Conservation (phyloP, 1,140 invertebrate species). For the Glossosoma conforme region DNA sequence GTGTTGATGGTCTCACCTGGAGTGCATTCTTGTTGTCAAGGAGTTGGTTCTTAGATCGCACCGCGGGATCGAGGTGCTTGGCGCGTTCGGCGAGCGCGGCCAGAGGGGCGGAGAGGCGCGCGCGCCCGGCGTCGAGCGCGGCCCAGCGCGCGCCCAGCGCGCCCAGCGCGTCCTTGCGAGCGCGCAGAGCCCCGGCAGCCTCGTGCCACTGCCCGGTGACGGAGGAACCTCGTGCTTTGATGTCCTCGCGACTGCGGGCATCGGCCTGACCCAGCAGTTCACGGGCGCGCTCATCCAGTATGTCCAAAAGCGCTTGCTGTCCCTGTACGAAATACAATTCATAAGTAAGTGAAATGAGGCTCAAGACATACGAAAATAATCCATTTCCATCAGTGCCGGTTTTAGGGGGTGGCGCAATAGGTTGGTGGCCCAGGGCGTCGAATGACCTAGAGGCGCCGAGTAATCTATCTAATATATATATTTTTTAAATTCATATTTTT, state of each 20-base stretch:
- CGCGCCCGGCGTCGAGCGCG: slow-evolving; percentile 63
- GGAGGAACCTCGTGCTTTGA: slow-evolving; percentile 41
- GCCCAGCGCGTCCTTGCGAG: slow-evolving; percentile 48
- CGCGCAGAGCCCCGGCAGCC: slow-evolving; percentile 64
- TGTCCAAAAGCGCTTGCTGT: slow-evolving; percentile 48
- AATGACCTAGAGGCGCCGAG: no score
- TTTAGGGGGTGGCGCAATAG: no score
- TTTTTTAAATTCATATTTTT: no score
- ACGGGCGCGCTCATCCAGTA: slow-evolving; percentile 46
- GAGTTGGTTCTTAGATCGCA: slow-evolving; percentile 67
- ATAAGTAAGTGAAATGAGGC: no score
- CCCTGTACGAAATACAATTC: slow-evolving; percentile 34
- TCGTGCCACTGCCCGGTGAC: slow-evolving; percentile 72
- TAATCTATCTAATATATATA: no score
- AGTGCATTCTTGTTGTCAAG: slow-evolving; percentile 63
- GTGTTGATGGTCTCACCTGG: no score
- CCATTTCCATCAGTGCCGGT: no score
- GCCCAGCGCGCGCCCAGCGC: slow-evolving; percentile 71
- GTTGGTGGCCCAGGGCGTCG: no score
- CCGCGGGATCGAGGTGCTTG: slow-evolving; percentile 67
- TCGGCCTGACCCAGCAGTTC: slow-evolving; percentile 46
- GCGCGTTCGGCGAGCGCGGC: slow-evolving; percentile 61
- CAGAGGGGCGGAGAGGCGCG: slow-evolving; percentile 52
- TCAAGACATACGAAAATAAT: no score
- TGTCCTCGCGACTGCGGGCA: slow-evolving; percentile 42